Percentiles rank a stretch among this genome's conserved stretches.
phyloP scores from a whole-genome alignment of 2,888 invertebrate species.

The Xylota sylvarum region DNA sequence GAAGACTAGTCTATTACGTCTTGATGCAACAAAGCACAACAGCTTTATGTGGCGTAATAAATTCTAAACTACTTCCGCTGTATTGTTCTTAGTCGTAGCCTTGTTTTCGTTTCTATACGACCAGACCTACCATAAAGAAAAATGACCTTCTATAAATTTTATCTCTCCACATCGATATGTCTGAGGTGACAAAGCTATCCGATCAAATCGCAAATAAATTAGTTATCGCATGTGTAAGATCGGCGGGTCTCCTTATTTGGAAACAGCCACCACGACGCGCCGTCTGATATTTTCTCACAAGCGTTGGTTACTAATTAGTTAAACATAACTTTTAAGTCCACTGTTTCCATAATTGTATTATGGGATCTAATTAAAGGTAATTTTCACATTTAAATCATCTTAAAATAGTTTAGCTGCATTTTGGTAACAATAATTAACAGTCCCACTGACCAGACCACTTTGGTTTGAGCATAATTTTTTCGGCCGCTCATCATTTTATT shows the following conservation, averaged over 20 bases:
- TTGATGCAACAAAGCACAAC: background rate
- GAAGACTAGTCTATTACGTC: background rate
- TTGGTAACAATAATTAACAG: constrained; percentile 1
- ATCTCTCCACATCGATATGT: constrained; percentile 4
- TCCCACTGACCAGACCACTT: constrained; percentile 2
- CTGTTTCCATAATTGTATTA: background rate
- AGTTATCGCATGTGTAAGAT: constrained; percentile 10
- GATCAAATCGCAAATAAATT: constrained; percentile 32
- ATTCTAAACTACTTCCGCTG: constrained; percentile 38
- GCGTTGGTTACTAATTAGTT: constrained; percentile 4
- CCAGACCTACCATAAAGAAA: constrained; percentile 15
- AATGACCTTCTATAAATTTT: constrained; percentile 36
- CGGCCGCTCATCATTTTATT: constrained; percentile 22
- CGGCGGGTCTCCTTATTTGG: constrained; percentile 24
- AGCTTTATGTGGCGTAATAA: constrained; percentile 12
- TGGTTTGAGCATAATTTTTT: constrained; percentile 17
- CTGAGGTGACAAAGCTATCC: constrained; percentile 33
- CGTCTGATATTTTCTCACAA: constrained; percentile 20
- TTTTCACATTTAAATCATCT: constrained; percentile 36
- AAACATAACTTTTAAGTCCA: constrained; percentile 7
- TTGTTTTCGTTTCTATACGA: constrained; percentile 9
- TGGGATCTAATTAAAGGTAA: constrained; percentile 26
- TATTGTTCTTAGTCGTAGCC: constrained; percentile 43
- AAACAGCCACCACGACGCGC: constrained; percentile 29
- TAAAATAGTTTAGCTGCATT: constrained; percentile 5